Conservation (phyloP, 2,888 invertebrate genomes). For the Drosophila conformis region DNA sequence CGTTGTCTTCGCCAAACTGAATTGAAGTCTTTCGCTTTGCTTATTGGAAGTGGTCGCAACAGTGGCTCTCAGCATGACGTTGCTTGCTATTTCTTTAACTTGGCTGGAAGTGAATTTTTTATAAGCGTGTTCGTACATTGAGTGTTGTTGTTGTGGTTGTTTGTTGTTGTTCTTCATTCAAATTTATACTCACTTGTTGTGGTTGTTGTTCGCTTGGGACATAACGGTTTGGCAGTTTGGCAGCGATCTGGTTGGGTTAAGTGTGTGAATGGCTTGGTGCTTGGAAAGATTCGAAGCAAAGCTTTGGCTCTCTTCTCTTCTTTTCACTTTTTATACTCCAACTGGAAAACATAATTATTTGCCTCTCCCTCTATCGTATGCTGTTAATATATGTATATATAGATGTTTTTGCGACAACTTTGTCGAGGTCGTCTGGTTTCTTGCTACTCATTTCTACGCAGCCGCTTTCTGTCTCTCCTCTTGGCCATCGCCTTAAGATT, state of each 20-base stretch:
- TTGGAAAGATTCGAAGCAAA: background rate
- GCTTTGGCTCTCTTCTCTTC: constrained; percentile 14
- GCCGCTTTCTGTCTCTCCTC: constrained; percentile 47
- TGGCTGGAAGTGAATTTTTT: constrained; percentile 59
- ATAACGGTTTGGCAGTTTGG: constrained; percentile 27
- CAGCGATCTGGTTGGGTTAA: constrained; percentile 2
- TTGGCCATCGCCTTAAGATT: constrained; percentile 46
- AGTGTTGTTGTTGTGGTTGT: constrained; percentile 40
- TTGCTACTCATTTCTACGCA: constrained; percentile 60
- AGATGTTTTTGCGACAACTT: constrained; percentile 61
- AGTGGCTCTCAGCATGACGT: constrained; percentile 29
- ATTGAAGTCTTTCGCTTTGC: constrained; percentile 84
- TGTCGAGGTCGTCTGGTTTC: constrained; percentile 83
- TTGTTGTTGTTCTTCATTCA: constrained; percentile 43
- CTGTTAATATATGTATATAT: constrained; percentile 11
- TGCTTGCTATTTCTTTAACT: constrained; percentile 34
- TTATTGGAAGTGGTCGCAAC: constrained; percentile 71
- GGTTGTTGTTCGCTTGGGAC: constrained; percentile 26
- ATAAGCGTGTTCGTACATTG: constrained; percentile 34
- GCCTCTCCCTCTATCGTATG: constrained; percentile 19
- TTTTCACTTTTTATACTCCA: constrained; percentile 23
- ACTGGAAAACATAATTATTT: constrained; percentile 11
- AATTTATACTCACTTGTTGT: constrained; percentile 27
- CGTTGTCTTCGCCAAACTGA: constrained; percentile 85
- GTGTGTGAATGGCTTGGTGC: background rate